Evolutionary conservation across 2,797 vertebrate genomes (phyloP).

Genomic region (Catostomus latipinnis): DNA sequence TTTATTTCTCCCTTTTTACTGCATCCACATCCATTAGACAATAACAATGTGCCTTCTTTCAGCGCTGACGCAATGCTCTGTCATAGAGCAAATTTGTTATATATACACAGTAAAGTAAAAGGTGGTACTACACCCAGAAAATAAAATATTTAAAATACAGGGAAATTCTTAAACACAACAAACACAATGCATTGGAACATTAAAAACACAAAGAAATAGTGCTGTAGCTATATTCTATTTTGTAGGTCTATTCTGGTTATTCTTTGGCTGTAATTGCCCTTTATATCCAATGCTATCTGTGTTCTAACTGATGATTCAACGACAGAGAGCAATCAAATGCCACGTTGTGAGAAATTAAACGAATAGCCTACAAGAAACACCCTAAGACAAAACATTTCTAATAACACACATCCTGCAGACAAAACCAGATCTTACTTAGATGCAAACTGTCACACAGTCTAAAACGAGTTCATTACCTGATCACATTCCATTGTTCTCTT

Average conservation of each 20-base stretch:
- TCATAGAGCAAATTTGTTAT: too few relatives aligned
- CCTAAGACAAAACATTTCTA: slow-evolving; percentile 29
- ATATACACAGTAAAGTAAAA: too few relatives aligned
- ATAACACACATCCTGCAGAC: background rate
- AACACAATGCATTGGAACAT: background rate
- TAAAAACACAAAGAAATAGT: background rate
- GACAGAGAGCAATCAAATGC: background rate
- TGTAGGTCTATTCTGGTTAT: background rate
- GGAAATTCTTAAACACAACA: background rate
- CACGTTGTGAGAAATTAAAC: background rate
- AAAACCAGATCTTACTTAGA: background rate
- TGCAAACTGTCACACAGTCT: background rate
- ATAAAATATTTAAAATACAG: background rate
- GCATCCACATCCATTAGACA: too few relatives aligned
- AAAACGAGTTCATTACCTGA: slow-evolving; percentile 31
- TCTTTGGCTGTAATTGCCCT: background rate
- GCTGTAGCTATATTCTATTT: background rate
- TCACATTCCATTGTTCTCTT: slow-evolving; percentile 42
- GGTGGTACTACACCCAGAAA: too few relatives aligned
- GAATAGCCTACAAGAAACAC: background rate
- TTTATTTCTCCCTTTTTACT: background rate
- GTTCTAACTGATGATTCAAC: slow-evolving; percentile 24
- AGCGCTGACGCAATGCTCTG: too few relatives aligned
- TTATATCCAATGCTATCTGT: slow-evolving; percentile 2
- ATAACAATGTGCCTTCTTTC: too few relatives aligned